Conservation (phyloP, 2,113 vertebrate species). For the Bettongia penicillata region DNA sequence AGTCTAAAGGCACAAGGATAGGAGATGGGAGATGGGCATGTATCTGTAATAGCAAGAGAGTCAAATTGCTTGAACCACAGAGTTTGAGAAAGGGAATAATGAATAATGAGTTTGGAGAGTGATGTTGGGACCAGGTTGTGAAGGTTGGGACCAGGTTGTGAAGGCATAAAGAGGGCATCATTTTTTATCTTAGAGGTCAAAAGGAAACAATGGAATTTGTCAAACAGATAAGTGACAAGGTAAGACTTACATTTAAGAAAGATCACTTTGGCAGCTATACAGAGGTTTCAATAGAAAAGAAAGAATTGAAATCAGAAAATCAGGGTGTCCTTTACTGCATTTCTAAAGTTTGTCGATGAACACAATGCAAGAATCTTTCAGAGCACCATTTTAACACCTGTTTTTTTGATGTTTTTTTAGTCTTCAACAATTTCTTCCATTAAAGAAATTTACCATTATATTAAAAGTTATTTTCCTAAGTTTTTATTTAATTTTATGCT, state of each 20-base stretch:
- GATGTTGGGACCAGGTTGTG: not conserved
- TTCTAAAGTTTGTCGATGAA: slow-evolving; percentile 36
- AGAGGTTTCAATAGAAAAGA: not conserved
- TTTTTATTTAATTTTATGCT: slow-evolving; percentile 12
- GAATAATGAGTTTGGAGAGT: not conserved
- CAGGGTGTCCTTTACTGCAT: slow-evolving; percentile 27
- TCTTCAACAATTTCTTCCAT: slow-evolving; percentile 7
- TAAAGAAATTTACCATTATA: not conserved
- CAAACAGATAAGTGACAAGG: not conserved
- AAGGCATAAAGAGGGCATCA: not conserved
- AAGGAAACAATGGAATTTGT: not conserved
- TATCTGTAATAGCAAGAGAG: not conserved
- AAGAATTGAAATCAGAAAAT: not conserved
- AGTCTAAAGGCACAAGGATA: not conserved
- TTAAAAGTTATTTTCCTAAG: slow-evolving; percentile 22
- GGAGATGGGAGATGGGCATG: not conserved
- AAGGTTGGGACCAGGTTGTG: not conserved
- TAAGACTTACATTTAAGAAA: slow-evolving; percentile 9
- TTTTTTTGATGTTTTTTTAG: not conserved
- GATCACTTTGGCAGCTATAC: not conserved
- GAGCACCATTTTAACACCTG: slow-evolving; percentile 25
- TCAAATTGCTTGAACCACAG: not conserved
- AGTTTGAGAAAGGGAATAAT: not conserved
- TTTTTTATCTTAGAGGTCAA: not conserved
- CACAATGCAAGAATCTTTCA: slow-evolving; percentile 10